These are phyloP conservation scores for Euschistus heros DNA, from an alignment of 1,140 invertebrate genomes.

Conservation along the genomic window DNA sequence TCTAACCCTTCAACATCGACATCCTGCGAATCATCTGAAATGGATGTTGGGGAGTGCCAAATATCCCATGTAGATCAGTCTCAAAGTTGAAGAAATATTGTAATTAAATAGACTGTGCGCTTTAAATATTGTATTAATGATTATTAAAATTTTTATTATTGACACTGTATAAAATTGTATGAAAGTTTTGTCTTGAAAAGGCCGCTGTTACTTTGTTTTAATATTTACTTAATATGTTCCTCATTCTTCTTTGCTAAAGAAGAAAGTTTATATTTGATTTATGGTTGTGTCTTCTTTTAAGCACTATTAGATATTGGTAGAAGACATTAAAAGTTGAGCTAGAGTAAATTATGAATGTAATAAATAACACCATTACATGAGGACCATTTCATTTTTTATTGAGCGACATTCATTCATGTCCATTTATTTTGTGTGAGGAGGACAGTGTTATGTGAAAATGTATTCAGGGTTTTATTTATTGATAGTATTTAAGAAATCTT, in stretches of 20 bases:
- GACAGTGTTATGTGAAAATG: neutral
- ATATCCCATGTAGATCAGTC: neutral
- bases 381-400: no score
- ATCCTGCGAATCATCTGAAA: neutral
- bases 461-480: constrained; percentile 7
- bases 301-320: neutral
- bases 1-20: neutral
- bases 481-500: constrained; percentile 5
- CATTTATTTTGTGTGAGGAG: neutral
- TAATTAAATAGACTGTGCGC: neutral
- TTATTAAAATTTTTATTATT: constrained; percentile 1
- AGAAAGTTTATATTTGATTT: neutral
- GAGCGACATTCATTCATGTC: neutral
- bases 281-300: neutral
- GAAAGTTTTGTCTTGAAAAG: neutral
- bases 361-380: no score
- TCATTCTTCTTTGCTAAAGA: neutral
- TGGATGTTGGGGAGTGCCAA: constrained; percentile 21
- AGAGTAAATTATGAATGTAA: no score
- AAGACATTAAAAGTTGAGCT: no score
- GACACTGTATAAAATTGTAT: neutral
- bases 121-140: neutral
- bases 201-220: neutral
- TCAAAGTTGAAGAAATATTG: neutral
- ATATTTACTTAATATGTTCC: neutral